Evolutionary conservation across 2,113 vertebrate genomes (phyloP).

Genomic region (Tetrao urogallus): DNA sequence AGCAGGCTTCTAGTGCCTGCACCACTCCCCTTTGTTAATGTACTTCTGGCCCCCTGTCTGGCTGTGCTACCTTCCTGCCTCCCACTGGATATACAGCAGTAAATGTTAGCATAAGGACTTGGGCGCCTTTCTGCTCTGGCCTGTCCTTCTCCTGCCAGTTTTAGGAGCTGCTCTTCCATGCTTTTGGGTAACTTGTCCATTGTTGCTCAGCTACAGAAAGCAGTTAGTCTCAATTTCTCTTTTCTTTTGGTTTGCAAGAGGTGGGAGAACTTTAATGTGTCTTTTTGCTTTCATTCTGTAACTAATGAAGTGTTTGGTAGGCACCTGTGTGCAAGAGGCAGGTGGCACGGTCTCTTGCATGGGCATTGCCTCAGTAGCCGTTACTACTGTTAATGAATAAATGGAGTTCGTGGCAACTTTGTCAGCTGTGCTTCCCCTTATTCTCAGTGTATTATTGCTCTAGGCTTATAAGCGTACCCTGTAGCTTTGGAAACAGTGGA

Average conservation of each 20-base stretch:
- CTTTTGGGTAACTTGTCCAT: not conserved
- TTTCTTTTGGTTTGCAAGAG: fast-evolving
- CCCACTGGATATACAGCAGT: too few species aligned
- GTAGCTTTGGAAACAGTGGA: not conserved
- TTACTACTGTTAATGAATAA: not conserved
- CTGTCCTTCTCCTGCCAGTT: not conserved
- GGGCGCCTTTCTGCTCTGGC: not conserved
- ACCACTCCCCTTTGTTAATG: not conserved
- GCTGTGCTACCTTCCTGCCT: not conserved
- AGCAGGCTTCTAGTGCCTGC: not conserved
- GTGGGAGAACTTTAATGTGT: fast-evolving
- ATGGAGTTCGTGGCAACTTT: not conserved
- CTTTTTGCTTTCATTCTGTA: not conserved
- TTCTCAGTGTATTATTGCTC: not conserved
- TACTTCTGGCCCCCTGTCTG: not conserved
- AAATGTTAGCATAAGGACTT: not conserved
- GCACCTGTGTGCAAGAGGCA: not conserved
- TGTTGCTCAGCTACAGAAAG: not conserved
- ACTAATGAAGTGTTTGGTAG: not conserved
- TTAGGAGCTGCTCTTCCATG: not conserved
- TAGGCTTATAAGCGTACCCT: not conserved
- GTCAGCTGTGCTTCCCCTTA: not conserved
- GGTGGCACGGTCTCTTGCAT: too few species aligned
- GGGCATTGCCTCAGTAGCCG: not conserved
- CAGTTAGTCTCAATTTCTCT: not conserved